Conservation (phyloP, 1,140 invertebrate genomes). For the Hydropsyche tenuis region DNA sequence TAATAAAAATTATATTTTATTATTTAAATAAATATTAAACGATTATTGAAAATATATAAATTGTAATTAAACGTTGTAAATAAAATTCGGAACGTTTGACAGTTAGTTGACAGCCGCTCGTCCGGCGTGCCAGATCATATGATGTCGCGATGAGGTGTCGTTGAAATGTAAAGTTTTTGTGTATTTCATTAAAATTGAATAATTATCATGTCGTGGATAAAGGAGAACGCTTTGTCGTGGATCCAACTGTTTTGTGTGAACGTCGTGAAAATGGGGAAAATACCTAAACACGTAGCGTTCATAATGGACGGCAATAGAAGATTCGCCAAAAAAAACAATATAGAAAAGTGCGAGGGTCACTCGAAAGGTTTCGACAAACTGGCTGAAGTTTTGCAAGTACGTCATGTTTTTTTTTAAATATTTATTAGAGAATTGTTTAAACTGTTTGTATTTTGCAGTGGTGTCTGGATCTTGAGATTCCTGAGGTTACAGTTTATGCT, state of each 20-base stretch:
- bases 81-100: no score
- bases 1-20: no score
- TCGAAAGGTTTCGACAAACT: conserved; percentile 93
- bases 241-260: conserved; percentile 79
- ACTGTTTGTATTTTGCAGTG: conserved; percentile 56
- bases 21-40: no score
- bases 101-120: no score
- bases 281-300: conserved; percentile 93
- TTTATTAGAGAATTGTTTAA: no score
- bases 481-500: conserved; percentile 97
- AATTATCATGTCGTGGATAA: conserved; percentile 78
- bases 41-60: no score
- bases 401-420: conserved; percentile 2
- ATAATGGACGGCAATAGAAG: conserved; percentile 99
- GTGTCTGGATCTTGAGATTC: conserved; percentile 74
- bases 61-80: no score
- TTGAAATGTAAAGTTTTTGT: conserved; percentile 1
- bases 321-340: conserved; percentile 84
- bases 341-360: conserved; percentile 85
- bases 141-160: not conserved
- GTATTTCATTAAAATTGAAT: not conserved
- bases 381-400: conserved; percentile 83
- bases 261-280: conserved; percentile 78
- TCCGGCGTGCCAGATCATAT: no score
- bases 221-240: conserved; percentile 75